phyloP scores from a whole-genome alignment of 1,140 invertebrate species.

The Calliopsis andreniformis region DNA sequence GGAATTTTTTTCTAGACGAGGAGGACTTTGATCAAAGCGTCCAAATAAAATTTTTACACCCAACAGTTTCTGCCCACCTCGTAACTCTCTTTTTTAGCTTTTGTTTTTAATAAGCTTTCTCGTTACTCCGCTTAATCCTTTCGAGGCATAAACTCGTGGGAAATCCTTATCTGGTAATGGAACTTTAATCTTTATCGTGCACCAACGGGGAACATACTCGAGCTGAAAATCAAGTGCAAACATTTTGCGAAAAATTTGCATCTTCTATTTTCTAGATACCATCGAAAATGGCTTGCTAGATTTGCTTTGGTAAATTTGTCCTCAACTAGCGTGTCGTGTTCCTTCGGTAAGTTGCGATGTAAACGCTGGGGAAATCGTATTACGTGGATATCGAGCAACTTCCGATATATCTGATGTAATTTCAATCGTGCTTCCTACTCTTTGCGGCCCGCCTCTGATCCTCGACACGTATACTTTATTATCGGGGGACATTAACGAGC shows the following conservation, averaged over 20 bases:
- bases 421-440: neutral
- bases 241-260: conserved; percentile 1
- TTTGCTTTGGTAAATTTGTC: neutral
- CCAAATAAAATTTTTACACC: neutral
- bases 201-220: neutral
- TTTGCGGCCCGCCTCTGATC: neutral
- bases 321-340: too few species aligned
- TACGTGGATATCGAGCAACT: neutral
- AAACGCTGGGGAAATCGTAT: neutral
- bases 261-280: neutral
- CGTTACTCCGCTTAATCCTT: neutral
- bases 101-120: neutral
- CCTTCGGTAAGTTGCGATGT: too few species aligned
- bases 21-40: neutral
- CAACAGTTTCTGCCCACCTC: neutral
- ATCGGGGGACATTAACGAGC: conserved; percentile 53
- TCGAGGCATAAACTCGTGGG: neutral
- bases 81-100: neutral
- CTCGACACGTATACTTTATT: conserved; percentile 30
- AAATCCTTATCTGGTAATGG: neutral
- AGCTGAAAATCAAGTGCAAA: conserved; percentile 6
- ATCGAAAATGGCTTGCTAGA: neutral
- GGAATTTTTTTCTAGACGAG: too few species aligned
- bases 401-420: neutral
- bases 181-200: neutral